Percentiles rank a stretch among this genome's conserved stretches.
phyloP scores from a whole-genome alignment of 2,797 vertebrate species.

The Bovichtus variegatus region DNA sequence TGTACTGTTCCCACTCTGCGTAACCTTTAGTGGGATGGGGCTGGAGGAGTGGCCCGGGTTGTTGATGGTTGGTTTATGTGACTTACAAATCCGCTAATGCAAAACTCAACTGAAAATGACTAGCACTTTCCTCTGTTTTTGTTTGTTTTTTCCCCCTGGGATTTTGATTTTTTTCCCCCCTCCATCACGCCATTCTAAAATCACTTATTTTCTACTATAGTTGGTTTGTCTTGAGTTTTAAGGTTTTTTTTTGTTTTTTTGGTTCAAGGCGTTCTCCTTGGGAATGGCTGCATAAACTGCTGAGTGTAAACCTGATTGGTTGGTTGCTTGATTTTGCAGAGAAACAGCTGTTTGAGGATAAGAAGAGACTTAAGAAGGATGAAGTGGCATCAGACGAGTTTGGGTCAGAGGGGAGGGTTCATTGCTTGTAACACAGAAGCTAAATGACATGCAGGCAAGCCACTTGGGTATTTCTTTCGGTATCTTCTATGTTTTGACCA shows the following conservation, averaged over 20 bases:
- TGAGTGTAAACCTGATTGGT: constrained; percentile 50
- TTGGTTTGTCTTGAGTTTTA: constrained; percentile 73
- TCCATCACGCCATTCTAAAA: constrained; percentile 60
- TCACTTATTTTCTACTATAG: constrained; percentile 75
- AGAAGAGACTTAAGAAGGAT: constrained; percentile 29
- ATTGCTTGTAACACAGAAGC: constrained; percentile 33
- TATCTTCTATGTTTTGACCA: constrained; percentile 82
- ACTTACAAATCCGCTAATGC: constrained; percentile 73
- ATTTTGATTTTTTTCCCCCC: constrained; percentile 52
- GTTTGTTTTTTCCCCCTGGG: constrained; percentile 42
- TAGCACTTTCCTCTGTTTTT: constrained; percentile 76
- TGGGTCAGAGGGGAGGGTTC: constrained; percentile 20
- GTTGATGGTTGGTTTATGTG: constrained; percentile 66
- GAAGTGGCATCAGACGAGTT: constrained; percentile 11
- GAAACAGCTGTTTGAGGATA: constrained; percentile 43
- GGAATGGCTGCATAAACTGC: constrained; percentile 60
- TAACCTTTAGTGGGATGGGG: constrained; percentile 54
- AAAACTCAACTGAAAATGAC: constrained; percentile 77
- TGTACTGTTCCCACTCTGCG: constrained; percentile 49
- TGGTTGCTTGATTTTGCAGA: constrained; percentile 53
- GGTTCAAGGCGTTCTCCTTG: constrained; percentile 38
- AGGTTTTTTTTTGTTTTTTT: constrained; percentile 40
- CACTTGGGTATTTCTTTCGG: constrained; percentile 71
- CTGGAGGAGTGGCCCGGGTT: constrained; percentile 55
- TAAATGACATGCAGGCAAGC: constrained; percentile 58